A percentile compares a stretch with the other conserved stretches of the same genome.
These are phyloP conservation scores for Sabellastarte sp. DNA, from an alignment of 2,888 invertebrate genomes.

Conservation along the genomic window DNA sequence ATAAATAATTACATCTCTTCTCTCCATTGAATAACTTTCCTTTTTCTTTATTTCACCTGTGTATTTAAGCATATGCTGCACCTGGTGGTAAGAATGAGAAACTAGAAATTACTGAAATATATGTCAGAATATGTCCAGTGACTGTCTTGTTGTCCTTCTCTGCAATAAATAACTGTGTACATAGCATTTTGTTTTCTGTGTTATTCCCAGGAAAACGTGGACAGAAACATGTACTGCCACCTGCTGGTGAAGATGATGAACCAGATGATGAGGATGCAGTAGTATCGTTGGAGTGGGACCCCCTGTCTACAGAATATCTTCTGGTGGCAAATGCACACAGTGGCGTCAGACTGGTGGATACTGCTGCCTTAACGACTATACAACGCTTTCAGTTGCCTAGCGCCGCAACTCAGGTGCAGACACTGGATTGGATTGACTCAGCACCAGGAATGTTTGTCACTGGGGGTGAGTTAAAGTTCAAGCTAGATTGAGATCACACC, in stretches of 20 bases:
- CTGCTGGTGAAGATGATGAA: constrained; percentile 37
- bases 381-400: constrained; percentile 55
- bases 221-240: constrained; percentile 39
- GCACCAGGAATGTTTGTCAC: constrained; percentile 62
- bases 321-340: constrained; percentile 48
- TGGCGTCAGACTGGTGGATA: constrained; percentile 55
- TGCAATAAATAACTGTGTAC: too few relatives aligned
- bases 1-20: too few relatives aligned
- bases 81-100: too few relatives aligned
- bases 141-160: too few relatives aligned
- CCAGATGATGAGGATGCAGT: constrained; percentile 42
- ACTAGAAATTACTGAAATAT: too few relatives aligned
- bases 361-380: constrained; percentile 42
- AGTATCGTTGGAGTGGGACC: constrained; percentile 59
- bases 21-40: too few relatives aligned
- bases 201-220: constrained; percentile 36
- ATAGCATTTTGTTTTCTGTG: too few relatives aligned
- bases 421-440: constrained; percentile 58
- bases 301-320: constrained; percentile 58
- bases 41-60: too few relatives aligned
- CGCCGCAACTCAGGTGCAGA: constrained; percentile 54
- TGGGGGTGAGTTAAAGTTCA: constrained; percentile 47
- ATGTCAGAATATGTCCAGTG: too few relatives aligned
- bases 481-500: not conserved
- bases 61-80: too few relatives aligned